Evolutionary conservation across 2,113 vertebrate species (phyloP).

Genomic region (Setophaga kirtlandii): DNA sequence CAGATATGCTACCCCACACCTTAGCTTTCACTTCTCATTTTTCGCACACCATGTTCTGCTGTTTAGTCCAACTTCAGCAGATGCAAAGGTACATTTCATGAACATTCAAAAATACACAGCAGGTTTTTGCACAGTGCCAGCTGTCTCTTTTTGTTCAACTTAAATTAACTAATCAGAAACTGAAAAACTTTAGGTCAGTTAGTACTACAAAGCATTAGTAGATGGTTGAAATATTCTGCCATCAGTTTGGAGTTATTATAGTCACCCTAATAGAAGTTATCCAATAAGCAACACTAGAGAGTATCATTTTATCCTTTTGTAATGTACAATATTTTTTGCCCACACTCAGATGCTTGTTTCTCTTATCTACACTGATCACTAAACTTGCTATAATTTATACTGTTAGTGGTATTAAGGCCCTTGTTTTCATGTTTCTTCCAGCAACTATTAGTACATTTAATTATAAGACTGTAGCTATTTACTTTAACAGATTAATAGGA

Average conservation of each 20-base stretch:
- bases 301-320: background rate
- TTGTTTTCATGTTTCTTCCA: background rate
- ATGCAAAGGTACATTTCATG: background rate
- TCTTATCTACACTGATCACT: background rate
- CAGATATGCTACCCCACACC: background rate
- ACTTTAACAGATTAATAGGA: background rate
- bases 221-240: background rate
- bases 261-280: background rate
- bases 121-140: background rate
- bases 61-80: background rate
- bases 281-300: background rate
- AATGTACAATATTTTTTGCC: background rate
- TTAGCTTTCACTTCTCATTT: background rate
- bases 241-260: background rate
- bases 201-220: background rate
- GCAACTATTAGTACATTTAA: background rate
- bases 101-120: background rate
- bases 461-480: background rate
- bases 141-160: background rate
- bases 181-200: background rate
- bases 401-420: background rate
- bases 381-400: background rate
- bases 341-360: background rate
- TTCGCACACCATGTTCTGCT: background rate
- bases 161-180: background rate